phyloP scores from a whole-genome alignment of 1,140 invertebrate genomes.

The Pristionchus pacificus region DNA sequence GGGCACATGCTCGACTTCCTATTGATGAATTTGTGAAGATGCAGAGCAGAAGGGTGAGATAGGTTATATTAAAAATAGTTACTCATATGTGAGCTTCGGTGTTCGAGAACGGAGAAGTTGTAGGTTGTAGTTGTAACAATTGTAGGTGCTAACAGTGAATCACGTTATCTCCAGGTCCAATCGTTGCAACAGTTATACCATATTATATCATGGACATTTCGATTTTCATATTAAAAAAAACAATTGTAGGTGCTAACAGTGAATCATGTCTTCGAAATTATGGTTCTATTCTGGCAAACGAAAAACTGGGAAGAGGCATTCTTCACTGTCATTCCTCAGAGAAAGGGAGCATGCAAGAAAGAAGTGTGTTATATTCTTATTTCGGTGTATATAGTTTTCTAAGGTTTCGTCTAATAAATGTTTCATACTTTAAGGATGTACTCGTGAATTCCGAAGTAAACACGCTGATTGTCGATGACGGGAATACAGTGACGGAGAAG shows the following conservation, averaged over 20 bases:
- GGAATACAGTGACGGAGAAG: too few relatives aligned
- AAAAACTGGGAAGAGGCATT: slow-evolving; percentile 80
- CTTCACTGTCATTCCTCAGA: slow-evolving; percentile 67
- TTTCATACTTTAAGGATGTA: too few relatives aligned
- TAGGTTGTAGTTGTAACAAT: neutral
- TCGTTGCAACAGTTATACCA: neutral
- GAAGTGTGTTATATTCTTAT: too few relatives aligned
- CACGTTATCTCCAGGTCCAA: too few relatives aligned
- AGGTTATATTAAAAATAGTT: neutral
- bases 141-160: neutral
- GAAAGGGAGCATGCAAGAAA: slow-evolving; percentile 57
- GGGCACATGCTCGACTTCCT: slow-evolving; percentile 80
- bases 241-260: slow-evolving; percentile 72
- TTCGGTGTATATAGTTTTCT: too few relatives aligned
- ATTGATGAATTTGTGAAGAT: slow-evolving; percentile 83
- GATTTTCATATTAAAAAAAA: neutral
- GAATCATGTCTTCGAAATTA: slow-evolving; percentile 92
- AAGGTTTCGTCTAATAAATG: too few relatives aligned
- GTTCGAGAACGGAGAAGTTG: neutral
- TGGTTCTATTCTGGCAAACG: slow-evolving; percentile 73
- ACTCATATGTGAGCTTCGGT: slow-evolving; percentile 2
- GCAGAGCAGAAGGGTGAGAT: slow-evolving; percentile 75
- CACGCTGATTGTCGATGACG: too few relatives aligned
- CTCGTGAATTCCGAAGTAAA: too few relatives aligned
- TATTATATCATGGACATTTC: neutral